phyloP scores from a whole-genome alignment of 2,113 vertebrate species.

The Bujurquina vittata region DNA sequence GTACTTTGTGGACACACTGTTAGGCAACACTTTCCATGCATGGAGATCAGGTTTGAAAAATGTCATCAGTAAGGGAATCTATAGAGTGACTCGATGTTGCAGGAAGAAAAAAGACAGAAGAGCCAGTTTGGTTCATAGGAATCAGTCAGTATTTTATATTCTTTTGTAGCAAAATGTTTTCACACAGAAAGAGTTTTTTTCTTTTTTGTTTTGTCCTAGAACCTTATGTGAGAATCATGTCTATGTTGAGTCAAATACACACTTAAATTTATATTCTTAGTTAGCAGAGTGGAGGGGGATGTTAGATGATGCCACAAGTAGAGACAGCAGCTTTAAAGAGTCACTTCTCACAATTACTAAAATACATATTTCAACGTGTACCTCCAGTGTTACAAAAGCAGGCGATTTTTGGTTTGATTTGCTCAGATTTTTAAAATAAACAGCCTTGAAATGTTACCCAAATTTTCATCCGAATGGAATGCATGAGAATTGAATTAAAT shows the following conservation, averaged over 20 bases:
- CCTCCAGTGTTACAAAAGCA: not conserved
- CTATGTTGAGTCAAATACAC: conserved; percentile 76
- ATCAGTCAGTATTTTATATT: conserved; percentile 80
- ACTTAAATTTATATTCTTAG: conserved; percentile 65
- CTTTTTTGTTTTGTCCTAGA: conserved; percentile 67
- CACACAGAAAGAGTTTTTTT: conserved; percentile 76
- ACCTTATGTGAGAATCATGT: conserved; percentile 75
- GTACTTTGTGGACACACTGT: not conserved
- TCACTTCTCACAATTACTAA: conserved; percentile 18
- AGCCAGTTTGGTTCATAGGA: conserved; percentile 72
- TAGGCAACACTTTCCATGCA: not conserved
- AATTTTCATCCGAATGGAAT: not conserved
- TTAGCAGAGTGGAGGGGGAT: conserved; percentile 54
- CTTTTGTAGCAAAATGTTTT: conserved; percentile 82
- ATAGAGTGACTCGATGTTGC: not conserved
- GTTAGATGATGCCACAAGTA: conserved; percentile 41
- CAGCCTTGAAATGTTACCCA: not conserved
- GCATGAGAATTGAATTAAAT: not conserved
- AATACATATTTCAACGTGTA: not conserved
- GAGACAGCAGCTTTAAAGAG: conserved; percentile 19
- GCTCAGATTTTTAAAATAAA: not conserved
- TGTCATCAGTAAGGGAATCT: conserved; percentile 7
- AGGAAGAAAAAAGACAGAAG: conserved; percentile 60
- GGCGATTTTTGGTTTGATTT: not conserved
- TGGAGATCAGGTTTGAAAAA: not conserved